Base-by-base conservation (phyloP, 2,797 vertebrate genomes). In the Platalea minor region DNA sequence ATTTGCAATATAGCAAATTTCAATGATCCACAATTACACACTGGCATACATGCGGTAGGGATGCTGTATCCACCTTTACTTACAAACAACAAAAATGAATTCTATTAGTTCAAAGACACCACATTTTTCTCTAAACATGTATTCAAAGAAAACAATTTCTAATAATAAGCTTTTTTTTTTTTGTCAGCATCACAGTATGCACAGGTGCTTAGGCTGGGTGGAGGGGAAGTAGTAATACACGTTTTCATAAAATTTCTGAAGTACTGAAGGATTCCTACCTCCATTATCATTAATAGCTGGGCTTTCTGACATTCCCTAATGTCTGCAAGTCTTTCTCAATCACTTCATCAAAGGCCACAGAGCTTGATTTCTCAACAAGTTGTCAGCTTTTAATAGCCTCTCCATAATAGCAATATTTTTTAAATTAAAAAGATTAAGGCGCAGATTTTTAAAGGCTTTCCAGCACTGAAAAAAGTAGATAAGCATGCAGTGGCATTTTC, bases 1-100 rank as follows among this genome's bases (percentile, higher is more conserved):
- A 20, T 69, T 95, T 56, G 74, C 94, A 94, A 18, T 45, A 16
- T 0, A 88, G 91, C 37, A 67, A 45, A 79, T 93, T 91, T 76
- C 95, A 93, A 2, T 60, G 63, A 92, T 54, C 67, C 70, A 48
- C 19, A 75, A n/a, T 87, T 93, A 74, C 61, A 25, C 15, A 50
- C 78, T 85, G 11, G 2, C 21, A 4, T 7, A 50, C 2, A 4
- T 29, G 64, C 1, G 0, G 51, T 48, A 39, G 39, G 59, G 83
- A 45, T 13, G 54, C 61, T 81, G 57, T 5, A 50, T 26, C 69
- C 86, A 82, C 64, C 86, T 87, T 63, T 17, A 56, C 65, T 93
- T 65, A 41, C 43, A 85, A 88, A 63, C 35, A 92, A 11, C 41
- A 72, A 35, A 87, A 88, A 13, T 2, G 1, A 43, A 25, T 78